Base-by-base conservation (phyloP, 1,140 invertebrate genomes). In the Lordiphosa clarofinis region DNA sequence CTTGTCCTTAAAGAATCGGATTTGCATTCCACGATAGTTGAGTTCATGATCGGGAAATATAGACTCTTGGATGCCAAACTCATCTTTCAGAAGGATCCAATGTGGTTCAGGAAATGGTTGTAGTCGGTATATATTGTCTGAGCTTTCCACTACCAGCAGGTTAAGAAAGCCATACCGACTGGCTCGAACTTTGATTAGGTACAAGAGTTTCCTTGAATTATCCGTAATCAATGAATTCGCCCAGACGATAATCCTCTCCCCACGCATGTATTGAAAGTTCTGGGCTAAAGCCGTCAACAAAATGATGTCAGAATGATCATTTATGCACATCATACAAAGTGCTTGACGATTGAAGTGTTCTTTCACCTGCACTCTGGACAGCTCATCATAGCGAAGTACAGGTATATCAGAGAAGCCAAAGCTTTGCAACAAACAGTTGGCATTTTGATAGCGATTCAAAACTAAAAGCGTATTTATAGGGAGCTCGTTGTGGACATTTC, bases 301-400 rank as follows among this genome's bases (percentile, higher is more conserved):
- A 0, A 4, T 13, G 0, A 35, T 4, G 1, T 68, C 59, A 0
- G 21, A 6, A 1, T 28, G 1, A 0, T 58, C 37, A 2, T 8
- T 28, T 4, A 78, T 40, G 53, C 73, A 72, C 4, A 78, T 33
- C 0, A 78, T 0, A 1, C 38, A 28, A 6, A 72, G 13, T 6
- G 7, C 6, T 9, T 48, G 2, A 7, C n/a, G 12, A 3, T 70
- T 75, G 8, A 15, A 58, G 0, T 3, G 6, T 0, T 0, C 9
- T 12, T 7, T 44, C 0, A 55, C 0, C 15, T 3, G 2, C 0
- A 70, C 10, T 9, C 9, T 6, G 0, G 10, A 4, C 1, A n/a
- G 4, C 6, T 48, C 37, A 12, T 55, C 38, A 1, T 48, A 5
- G 0, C 61, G 56, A 4, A 75, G 0, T 4, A 33, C 48, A 3